phyloP scores from a whole-genome alignment of 2,888 invertebrate genomes.

The Bellardia bayeri region DNA sequence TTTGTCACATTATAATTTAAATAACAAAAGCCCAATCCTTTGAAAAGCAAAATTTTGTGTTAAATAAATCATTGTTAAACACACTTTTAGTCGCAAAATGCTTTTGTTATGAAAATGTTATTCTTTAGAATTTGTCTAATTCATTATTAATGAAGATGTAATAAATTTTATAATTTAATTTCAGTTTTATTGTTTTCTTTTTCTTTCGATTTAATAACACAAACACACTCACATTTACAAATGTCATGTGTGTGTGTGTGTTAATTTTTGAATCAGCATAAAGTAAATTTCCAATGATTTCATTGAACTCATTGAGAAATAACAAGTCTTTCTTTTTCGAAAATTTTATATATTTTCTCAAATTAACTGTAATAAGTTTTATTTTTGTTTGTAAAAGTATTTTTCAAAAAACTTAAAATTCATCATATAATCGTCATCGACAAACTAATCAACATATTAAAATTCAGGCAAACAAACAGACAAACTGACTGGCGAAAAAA shows the following conservation, averaged over 20 bases:
- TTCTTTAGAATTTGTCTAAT: not conserved
- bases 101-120: not conserved
- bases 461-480: constrained; percentile 28
- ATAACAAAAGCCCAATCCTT: not conserved
- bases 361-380: constrained; percentile 8
- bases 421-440: not conserved
- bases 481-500: not conserved
- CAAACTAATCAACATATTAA: constrained; percentile 35
- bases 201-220: not conserved
- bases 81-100: not conserved
- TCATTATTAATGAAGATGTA: not conserved
- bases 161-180: constrained; percentile 1
- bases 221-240: not conserved
- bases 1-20: not conserved
- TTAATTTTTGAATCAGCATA: constrained; percentile 21
- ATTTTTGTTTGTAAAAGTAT: not conserved
- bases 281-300: constrained; percentile 34
- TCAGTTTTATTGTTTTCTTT: not conserved
- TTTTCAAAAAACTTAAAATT: not conserved
- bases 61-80: constrained; percentile 1
- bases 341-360: not conserved
- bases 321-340: not conserved
- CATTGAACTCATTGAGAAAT: constrained; percentile 45
- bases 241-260: not conserved
- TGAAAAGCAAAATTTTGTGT: not conserved